Percentiles rank a stretch among this genome's conserved stretches.
Evolutionary conservation across 2,888 invertebrate species (phyloP).

Genomic region (Athripsodes cinereus): DNA sequence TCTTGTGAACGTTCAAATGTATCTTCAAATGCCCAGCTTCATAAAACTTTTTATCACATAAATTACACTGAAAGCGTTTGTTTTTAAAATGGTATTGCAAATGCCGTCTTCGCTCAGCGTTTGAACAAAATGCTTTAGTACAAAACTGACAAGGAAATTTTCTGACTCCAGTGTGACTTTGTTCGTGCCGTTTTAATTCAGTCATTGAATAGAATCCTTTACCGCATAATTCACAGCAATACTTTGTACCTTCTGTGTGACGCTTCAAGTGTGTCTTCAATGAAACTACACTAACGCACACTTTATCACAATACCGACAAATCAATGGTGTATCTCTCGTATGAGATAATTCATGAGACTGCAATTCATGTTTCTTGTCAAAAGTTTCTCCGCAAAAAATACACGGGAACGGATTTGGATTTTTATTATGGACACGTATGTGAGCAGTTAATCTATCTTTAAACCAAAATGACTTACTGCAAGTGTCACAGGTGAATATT

Average conservation of each 20-base stretch:
- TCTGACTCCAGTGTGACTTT: conserved; percentile 32
- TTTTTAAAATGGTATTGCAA: conserved; percentile 34
- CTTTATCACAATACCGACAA: conserved; percentile 32
- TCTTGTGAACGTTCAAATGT: conserved; percentile 35
- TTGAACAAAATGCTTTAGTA: conserved; percentile 33
- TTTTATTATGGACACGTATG: conserved; percentile 5
- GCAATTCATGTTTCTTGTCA: conserved; percentile 28
- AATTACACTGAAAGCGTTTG: conserved; percentile 32
- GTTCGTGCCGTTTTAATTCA: conserved; percentile 33
- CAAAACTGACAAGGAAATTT: conserved; percentile 33
- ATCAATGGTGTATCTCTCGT: conserved; percentile 25
- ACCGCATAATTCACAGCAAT: conserved; percentile 31
- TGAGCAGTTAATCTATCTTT: conserved; percentile 24
- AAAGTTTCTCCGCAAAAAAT: conserved; percentile 29
- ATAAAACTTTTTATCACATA: conserved; percentile 33
- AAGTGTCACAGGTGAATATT: conserved; percentile 28
- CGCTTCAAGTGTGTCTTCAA: conserved; percentile 33
- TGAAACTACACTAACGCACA: conserved; percentile 32
- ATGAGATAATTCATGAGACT: conserved; percentile 31
- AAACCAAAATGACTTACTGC: conserved; percentile 27
- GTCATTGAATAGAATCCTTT: conserved; percentile 34
- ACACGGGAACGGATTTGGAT: conserved; percentile 23
- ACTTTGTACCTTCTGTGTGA: conserved; percentile 32
- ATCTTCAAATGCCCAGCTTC: conserved; percentile 35
- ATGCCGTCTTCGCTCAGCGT: conserved; percentile 34